Percentiles rank a stretch among this genome's conserved stretches.
These are phyloP conservation scores for Lytechinus variegatus DNA, from an alignment of 35 echinoderm and acorn worm species.

Conservation along the genomic window DNA sequence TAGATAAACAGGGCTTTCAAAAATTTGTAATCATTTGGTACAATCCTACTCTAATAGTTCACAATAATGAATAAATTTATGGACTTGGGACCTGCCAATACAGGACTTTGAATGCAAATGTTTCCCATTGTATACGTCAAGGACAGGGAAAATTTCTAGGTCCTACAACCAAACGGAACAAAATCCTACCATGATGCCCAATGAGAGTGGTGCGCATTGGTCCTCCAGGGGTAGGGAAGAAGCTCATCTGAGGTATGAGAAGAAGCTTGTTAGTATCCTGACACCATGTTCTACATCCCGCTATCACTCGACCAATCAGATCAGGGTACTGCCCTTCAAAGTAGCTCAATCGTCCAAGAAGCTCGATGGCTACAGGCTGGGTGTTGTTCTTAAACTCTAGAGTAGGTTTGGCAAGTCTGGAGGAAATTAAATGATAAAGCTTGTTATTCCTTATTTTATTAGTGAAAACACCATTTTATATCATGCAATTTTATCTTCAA, in stretches of 20 bases:
- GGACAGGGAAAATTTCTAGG: too few relatives aligned
- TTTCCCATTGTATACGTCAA: too few relatives aligned
- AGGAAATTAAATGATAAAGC: background rate
- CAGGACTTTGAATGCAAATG: too few relatives aligned
- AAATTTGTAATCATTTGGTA: too few relatives aligned
- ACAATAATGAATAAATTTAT: too few relatives aligned
- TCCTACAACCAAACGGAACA: too few relatives aligned
- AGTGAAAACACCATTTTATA: background rate
- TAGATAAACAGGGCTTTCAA: too few relatives aligned
- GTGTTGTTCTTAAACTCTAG: conserved; percentile 77
- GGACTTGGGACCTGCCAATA: too few relatives aligned
- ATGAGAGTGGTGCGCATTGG: conserved; percentile 84
- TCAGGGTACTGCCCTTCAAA: conserved; percentile 56
- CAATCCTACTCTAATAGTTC: too few relatives aligned
- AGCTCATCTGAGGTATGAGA: conserved; percentile 78
- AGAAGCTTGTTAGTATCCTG: conserved; percentile 34
- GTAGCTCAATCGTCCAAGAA: conserved; percentile 74
- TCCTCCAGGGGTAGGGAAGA: conserved; percentile 86
- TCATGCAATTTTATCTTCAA: background rate
- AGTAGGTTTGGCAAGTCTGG: conserved; percentile 85
- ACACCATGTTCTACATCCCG: conserved; percentile 69
- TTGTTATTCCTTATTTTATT: background rate
- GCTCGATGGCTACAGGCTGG: conserved; percentile 66
- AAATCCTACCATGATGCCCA: conserved; percentile 79
- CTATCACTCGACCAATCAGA: conserved; percentile 63